Base-by-base conservation (phyloP, 2,797 vertebrate genomes). In the Melanotaenia pygmaea region DNA sequence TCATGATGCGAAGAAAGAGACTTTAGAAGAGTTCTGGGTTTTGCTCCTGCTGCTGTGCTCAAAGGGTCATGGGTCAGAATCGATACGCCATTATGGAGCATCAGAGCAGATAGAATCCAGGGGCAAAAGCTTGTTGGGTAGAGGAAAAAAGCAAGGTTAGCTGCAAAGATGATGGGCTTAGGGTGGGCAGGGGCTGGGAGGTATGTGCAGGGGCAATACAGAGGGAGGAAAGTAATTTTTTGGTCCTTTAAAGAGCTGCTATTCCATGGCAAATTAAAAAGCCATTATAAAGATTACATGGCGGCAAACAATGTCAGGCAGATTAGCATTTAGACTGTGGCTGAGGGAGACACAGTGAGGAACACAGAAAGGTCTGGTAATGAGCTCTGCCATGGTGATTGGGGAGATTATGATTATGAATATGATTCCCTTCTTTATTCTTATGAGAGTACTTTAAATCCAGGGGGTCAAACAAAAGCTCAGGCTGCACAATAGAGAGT, bases 191-290 rank as follows among this genome's bases (percentile, higher is more conserved):
- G 62, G 28, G 1, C 5, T 22, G 53, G 40, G 74, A 76, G 69
- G 59, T 54, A 64, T 71, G 81, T 70, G 73, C 50, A 38, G 64
- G 70, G 77, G 76, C 65, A 78, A 84, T 80, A 81, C 30, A 68
- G 67, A 70, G 72, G 74, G 82, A 83, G 87, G 81, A 86, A 89
- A 89, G 82, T 81, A 77, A 84, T 88, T 87, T 88, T 89, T 84
- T 76, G 77, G 75, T 88, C 86, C 83, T 93, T 90, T 90, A 91
- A 93, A 91, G 88, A 91, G 87, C 88, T 73, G 79, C 92, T 90
- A 90, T 94, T 93, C 92, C 93, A 93, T 70, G 89, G 92, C 85
- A 91, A 94, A 94, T 94, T 93, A 94, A 93, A 95, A 94, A 94
- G 87, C 93, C 90, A 94, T 95, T 94, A 93, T 87, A 91, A 83